These are phyloP conservation scores for Coracopsis vasa DNA, from an alignment of 2,113 vertebrate species.

Conservation along the genomic window DNA sequence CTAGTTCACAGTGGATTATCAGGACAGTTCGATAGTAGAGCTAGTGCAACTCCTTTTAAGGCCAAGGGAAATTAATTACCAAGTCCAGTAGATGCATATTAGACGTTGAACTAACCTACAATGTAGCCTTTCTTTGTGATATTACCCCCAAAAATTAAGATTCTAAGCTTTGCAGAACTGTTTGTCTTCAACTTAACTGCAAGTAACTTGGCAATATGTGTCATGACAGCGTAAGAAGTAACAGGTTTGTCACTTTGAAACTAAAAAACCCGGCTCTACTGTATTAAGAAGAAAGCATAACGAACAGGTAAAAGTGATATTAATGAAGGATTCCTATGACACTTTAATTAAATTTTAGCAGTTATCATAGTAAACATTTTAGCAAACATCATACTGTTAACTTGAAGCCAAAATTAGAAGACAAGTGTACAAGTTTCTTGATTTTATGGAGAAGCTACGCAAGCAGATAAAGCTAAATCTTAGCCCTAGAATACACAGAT, in stretches of 20 bases:
- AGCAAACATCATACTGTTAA: not conserved
- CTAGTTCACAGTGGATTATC: not conserved
- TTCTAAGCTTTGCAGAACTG: not conserved
- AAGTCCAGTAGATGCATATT: not conserved
- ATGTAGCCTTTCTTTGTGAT: not conserved
- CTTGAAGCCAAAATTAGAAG: not conserved
- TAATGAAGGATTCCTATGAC: not conserved
- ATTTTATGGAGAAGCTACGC: not conserved
- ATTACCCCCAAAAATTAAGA: not conserved
- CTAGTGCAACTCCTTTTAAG: not conserved
- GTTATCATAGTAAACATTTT: not conserved
- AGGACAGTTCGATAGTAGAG: not conserved
- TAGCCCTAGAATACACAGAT: not conserved
- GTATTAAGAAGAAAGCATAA: not conserved
- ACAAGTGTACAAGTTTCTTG: not conserved
- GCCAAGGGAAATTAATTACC: not conserved
- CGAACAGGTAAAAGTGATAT: not conserved
- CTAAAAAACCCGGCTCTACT: not conserved
- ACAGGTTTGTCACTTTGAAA: not conserved
- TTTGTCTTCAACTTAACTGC: not conserved
- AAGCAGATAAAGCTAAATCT: not conserved
- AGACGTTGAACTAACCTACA: not conserved
- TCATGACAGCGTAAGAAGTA: not conserved
- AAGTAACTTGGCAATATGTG: not conserved
- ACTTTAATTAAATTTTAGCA: not conserved